Evolutionary conservation across 2,888 invertebrate species (phyloP).

Genomic region (Syritta pipiens): DNA sequence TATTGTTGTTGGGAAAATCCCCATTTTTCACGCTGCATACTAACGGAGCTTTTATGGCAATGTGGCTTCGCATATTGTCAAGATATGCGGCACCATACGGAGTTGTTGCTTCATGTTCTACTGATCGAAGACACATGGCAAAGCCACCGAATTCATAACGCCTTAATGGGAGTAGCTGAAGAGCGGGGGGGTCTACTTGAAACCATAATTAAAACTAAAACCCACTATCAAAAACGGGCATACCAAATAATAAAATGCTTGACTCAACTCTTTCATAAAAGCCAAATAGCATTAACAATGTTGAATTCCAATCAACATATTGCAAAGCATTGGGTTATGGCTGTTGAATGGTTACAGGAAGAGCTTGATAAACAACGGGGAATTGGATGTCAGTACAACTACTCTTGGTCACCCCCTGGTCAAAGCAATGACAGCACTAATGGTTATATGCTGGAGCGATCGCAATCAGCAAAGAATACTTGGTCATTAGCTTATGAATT

Average conservation of each 20-base stretch:
- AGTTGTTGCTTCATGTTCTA: slow-evolving; percentile 91
- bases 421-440: slow-evolving; percentile 97
- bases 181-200: slow-evolving; percentile 96
- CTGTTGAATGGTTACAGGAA: slow-evolving; percentile 96
- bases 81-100: slow-evolving; percentile 95
- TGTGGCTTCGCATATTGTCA: slow-evolving; percentile 93
- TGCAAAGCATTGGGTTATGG: slow-evolving; percentile 91
- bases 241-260: slow-evolving; percentile 98
- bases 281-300: slow-evolving; percentile 89
- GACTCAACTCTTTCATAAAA: slow-evolving; percentile 93
- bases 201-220: slow-evolving; percentile 94
- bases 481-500: slow-evolving; percentile 89
- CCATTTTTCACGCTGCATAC: slow-evolving; percentile 92
- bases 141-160: slow-evolving; percentile 94
- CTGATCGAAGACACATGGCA: slow-evolving; percentile 98
- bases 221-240: slow-evolving; percentile 96
- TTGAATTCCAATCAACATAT: slow-evolving; percentile 88
- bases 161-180: slow-evolving; percentile 91
- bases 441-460: slow-evolving; percentile 95
- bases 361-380: slow-evolving; percentile 88
- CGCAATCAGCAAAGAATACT: slow-evolving; percentile 94
- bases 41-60: slow-evolving; percentile 95
- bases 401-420: slow-evolving; percentile 96
- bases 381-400: slow-evolving; percentile 85
- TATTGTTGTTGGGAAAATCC: slow-evolving; percentile 99